These are phyloP conservation scores for Progne subis DNA, from an alignment of 2,113 vertebrate genomes.

Conservation along the genomic window DNA sequence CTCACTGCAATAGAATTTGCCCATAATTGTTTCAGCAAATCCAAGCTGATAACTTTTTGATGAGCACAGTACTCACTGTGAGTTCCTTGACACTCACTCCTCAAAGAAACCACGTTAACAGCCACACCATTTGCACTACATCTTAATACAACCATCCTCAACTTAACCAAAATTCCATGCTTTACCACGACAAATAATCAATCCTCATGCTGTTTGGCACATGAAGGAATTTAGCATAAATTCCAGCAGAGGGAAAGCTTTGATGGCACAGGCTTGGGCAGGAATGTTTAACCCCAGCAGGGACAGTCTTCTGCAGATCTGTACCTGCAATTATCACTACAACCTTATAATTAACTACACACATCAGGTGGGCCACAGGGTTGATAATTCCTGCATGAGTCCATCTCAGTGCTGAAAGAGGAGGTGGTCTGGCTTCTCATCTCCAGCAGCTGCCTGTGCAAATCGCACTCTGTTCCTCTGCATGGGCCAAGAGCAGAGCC, in stretches of 20 bases:
- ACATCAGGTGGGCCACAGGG: background rate
- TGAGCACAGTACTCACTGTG: background rate
- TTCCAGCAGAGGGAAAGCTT: background rate
- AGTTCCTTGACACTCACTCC: background rate
- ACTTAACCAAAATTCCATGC: background rate
- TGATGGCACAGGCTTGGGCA: background rate
- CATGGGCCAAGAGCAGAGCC: background rate
- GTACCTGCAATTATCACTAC: background rate
- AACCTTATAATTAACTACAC: background rate
- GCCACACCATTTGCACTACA: background rate
- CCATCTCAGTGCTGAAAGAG: background rate
- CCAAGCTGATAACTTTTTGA: background rate
- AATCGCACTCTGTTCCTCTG: background rate
- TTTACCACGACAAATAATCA: background rate
- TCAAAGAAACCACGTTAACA: background rate
- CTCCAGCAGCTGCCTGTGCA: background rate
- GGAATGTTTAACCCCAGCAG: background rate
- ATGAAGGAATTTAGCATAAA: background rate
- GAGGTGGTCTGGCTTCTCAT: background rate
- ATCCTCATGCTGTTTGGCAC: too few relatives aligned
- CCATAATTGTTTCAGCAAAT: background rate
- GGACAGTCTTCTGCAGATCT: background rate
- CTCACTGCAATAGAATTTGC: background rate
- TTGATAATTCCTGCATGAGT: background rate
- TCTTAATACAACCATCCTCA: background rate